phyloP scores from a whole-genome alignment of 2,888 invertebrate genomes.

The Labia minor region DNA sequence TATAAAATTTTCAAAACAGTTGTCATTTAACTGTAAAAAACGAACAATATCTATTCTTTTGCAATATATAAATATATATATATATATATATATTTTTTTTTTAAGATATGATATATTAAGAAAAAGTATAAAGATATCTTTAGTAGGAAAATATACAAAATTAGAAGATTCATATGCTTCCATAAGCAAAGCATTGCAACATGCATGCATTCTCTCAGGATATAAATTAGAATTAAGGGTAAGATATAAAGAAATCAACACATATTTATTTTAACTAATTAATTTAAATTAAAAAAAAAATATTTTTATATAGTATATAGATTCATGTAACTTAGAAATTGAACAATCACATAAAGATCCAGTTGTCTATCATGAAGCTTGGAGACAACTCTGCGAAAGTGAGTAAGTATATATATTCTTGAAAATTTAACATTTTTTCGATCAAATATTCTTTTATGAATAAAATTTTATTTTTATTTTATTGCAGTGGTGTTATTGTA shows the following conservation, averaged over 20 bases:
- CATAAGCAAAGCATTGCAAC: conserved; percentile 86
- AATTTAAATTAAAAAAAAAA: too few relatives aligned
- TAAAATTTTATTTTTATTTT: conserved; percentile 18
- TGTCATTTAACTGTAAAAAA: too few relatives aligned
- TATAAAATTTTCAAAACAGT: too few relatives aligned
- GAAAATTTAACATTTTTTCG: too few relatives aligned
- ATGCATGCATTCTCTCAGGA: conserved; percentile 77
- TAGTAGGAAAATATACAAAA: conserved; percentile 95
- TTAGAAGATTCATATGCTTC: conserved; percentile 95
- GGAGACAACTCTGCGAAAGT: conserved; percentile 80
- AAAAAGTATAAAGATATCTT: conserved; percentile 75
- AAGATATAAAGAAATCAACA: too few relatives aligned
- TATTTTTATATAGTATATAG: conserved; percentile 75
- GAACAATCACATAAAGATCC: conserved; percentile 62
- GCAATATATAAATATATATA: too few relatives aligned
- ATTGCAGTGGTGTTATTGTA: conserved; percentile 75
- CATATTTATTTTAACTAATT: conserved; percentile 1
- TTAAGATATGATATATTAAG: conserved; percentile 64
- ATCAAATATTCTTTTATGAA: too few relatives aligned
- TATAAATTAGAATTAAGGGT: conserved; percentile 70
- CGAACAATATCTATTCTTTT: too few relatives aligned
- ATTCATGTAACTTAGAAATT: conserved; percentile 77
- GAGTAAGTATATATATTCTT: conserved; percentile 47
- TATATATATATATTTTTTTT: conserved; percentile 17
- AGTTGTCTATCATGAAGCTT: conserved; percentile 80